A percentile compares a stretch with the other conserved stretches of the same genome.
These are phyloP conservation scores for Ladona fulva DNA, from an alignment of 1,140 invertebrate genomes.

Conservation along the genomic window DNA sequence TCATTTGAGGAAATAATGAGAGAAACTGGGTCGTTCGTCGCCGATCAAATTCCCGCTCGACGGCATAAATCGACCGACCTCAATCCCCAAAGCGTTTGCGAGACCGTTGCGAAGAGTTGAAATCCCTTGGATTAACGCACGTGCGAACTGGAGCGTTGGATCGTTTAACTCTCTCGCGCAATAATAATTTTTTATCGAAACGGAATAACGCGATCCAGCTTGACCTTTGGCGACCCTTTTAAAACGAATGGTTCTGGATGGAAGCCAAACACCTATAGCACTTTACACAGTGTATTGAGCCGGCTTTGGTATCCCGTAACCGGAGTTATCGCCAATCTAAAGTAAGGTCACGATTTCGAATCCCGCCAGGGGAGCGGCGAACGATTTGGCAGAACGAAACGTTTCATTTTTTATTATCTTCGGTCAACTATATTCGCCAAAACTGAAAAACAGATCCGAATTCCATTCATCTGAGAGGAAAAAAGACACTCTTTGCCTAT, in stretches of 20 bases:
- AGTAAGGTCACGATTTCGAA: conserved; percentile 5
- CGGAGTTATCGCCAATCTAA: neutral
- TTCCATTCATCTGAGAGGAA: too few species aligned
- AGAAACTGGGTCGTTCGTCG: too few species aligned
- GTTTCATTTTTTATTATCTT: neutral
- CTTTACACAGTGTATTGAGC: neutral
- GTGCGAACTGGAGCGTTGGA: neutral
- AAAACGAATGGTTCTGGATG: neutral
- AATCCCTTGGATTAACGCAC: neutral
- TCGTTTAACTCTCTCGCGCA: neutral
- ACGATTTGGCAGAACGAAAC: neutral
- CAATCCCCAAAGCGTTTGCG: too few species aligned
- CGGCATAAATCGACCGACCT: too few species aligned
- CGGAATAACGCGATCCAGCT: neutral
- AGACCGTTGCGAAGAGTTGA: too few species aligned
- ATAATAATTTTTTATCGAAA: conserved; percentile 5
- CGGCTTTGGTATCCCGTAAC: neutral
- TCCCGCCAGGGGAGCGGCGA: neutral
- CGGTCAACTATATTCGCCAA: too few species aligned
- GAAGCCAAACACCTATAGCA: neutral
- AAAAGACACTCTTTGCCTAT: too few species aligned
- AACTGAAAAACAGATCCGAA: too few species aligned
- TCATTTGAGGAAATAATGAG: too few species aligned
- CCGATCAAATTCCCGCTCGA: too few species aligned
- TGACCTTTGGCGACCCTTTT: conserved; percentile 3